Conservation (phyloP, 2,797 vertebrate genomes). For the Thripadectes ignobilis region DNA sequence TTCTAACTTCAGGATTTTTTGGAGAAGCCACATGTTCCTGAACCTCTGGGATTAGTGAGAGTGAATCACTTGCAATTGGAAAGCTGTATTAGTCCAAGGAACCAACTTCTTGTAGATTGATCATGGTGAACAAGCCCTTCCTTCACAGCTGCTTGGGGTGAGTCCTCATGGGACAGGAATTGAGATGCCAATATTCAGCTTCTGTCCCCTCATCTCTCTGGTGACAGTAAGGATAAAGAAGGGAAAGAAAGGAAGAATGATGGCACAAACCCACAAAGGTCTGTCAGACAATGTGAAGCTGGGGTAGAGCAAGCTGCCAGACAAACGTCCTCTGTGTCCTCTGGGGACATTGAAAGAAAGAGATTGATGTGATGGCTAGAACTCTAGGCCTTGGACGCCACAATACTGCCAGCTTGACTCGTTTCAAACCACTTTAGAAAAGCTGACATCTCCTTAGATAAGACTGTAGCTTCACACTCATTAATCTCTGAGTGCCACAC, state of each 20-base stretch:
- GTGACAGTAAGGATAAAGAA: not conserved
- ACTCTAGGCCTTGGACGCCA: not conserved
- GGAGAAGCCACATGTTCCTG: not conserved
- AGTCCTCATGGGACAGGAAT: not conserved
- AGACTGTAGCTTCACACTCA: not conserved
- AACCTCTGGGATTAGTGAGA: accelerated
- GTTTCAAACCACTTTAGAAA: not conserved
- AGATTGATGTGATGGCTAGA: not conserved
- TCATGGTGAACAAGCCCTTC: not conserved
- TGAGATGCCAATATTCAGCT: not conserved
- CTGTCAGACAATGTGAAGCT: not conserved
- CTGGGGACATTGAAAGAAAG: not conserved
- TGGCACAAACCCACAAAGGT: not conserved
- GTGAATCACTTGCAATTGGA: not conserved
- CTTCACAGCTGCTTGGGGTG: not conserved
- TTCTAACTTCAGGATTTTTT: not conserved
- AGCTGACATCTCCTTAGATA: not conserved
- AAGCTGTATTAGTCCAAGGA: not conserved
- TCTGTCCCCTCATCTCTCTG: not conserved
- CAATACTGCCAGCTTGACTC: not conserved
- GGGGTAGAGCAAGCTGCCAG: not conserved
- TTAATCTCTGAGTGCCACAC: not conserved
- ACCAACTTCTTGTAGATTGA: not conserved
- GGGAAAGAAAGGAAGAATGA: not conserved
- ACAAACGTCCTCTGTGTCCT: not conserved